Percentiles rank a stretch among this genome's conserved stretches.
These are phyloP conservation scores for Hemiscyllium ocellatum DNA, from an alignment of 2,113 vertebrate species.

Conservation along the genomic window DNA sequence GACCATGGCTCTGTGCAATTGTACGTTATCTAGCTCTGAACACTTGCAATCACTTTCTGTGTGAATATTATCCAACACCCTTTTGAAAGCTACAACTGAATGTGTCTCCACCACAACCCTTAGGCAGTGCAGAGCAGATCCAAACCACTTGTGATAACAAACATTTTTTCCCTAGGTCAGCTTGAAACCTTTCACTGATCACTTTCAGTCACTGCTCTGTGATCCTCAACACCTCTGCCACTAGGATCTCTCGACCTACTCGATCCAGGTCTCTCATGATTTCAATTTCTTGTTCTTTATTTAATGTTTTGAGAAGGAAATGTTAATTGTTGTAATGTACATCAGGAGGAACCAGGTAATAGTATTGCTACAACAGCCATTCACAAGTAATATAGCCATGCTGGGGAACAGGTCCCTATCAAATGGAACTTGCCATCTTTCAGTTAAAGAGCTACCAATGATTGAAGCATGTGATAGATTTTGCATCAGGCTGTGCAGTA, in stretches of 20 bases:
- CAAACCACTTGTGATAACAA: too few relatives aligned
- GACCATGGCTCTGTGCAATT: too few relatives aligned
- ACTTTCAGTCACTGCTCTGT: not conserved
- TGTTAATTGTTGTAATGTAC: not conserved
- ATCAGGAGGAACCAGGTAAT: not conserved
- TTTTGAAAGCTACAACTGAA: not conserved
- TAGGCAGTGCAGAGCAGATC: not conserved
- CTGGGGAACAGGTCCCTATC: not conserved
- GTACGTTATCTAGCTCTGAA: too few relatives aligned
- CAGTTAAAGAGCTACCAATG: not conserved
- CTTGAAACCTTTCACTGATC: too few relatives aligned
- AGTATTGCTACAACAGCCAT: not conserved
- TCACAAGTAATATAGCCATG: not conserved
- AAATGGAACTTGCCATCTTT: not conserved
- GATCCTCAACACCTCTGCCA: not conserved
- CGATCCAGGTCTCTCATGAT: too few relatives aligned
- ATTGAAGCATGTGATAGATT: not conserved
- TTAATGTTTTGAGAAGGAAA: not conserved
- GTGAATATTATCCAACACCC: too few relatives aligned
- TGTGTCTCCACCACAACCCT: not conserved
- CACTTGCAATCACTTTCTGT: too few relatives aligned
- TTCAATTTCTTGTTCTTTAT: not conserved
- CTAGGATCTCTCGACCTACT: not conserved
- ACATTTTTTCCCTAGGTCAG: not conserved
- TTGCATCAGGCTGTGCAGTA: not conserved